phyloP scores from a whole-genome alignment of 2,113 vertebrate species.

The Naja naja region DNA sequence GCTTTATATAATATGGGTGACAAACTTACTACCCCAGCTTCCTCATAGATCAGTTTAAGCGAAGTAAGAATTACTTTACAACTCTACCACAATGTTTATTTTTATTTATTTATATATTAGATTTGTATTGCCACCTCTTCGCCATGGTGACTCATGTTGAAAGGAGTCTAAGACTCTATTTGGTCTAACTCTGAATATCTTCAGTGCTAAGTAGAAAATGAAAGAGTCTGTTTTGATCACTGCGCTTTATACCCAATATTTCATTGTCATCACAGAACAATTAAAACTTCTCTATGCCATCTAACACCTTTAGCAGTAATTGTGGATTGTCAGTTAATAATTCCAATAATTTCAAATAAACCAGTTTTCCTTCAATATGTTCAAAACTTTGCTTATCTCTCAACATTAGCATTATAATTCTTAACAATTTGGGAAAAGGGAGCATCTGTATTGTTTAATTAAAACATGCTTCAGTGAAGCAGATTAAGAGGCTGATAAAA shows the following conservation, averaged over 20 bases:
- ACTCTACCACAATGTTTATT: background rate
- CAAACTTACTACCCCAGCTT: background rate
- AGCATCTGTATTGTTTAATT: background rate
- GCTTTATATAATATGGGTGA: background rate
- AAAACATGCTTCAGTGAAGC: background rate
- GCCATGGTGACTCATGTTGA: background rate
- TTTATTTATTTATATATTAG: no score
- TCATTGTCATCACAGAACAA: background rate
- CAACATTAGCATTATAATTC: background rate
- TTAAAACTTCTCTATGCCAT: background rate
- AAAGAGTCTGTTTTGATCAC: background rate
- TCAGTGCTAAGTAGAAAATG: background rate
- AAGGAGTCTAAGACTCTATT: background rate
- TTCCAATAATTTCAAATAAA: background rate
- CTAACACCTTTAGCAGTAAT: background rate
- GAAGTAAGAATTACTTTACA: background rate
- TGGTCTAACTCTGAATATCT: background rate
- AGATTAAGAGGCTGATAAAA: background rate
- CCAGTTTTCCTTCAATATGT: background rate
- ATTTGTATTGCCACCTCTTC: no score
- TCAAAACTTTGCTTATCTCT: background rate
- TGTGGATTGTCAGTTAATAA: background rate
- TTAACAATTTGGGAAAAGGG: background rate
- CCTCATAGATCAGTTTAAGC: background rate
- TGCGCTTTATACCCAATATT: background rate